Evolutionary conservation across 2,888 invertebrate species (phyloP), one percentile per base, ranked within the genome.

Genomic region (Amorpha juglandis): DNA sequence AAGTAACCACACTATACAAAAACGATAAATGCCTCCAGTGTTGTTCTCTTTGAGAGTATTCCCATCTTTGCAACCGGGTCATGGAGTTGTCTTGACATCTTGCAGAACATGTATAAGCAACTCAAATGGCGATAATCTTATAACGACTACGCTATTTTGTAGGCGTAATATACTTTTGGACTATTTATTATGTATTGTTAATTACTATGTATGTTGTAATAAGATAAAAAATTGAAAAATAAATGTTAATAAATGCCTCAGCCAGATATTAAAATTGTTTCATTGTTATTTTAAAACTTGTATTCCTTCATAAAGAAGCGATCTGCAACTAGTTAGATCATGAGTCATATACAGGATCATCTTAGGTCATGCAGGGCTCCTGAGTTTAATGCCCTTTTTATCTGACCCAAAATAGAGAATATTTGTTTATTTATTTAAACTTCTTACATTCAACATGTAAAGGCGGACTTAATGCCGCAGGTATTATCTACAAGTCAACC

Each of bases 171-270:
- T 93, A 93, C 92, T 93, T 93, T 93, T 93, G 91, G 93, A 93
- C 92, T 92, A 92, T 93, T 93, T 93, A 93, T 92, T 93, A 93
- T 91, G 92, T 93, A 92, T 92, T 93, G 92, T 93, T 93, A 92
- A 93, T 92, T 92, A 93, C 92, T 92, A 93, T 92, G 92, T 94
- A 94, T 94, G 92, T 93, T 93, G 92, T 93, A 93, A 89, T 92
- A 92, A 92, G 91, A 91, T 91, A 90, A 91, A 91, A 89, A 89
- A 89, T 79, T 84, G 84, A 91, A 91, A 91, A 92, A 88, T 82
- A 88, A 93, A 93, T 92, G 93, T 93, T 93, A 94, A 92, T 94
- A 93, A 94, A 94, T 94, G 94, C 94, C 94, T 94, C 94, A 93
- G 94, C 93, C 94, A 93, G 76, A 73, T 70, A 70, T 66, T 53